Conservation (phyloP, 92 coral and sea anemone genomes). For the Parazoanthus atlanticus region DNA sequence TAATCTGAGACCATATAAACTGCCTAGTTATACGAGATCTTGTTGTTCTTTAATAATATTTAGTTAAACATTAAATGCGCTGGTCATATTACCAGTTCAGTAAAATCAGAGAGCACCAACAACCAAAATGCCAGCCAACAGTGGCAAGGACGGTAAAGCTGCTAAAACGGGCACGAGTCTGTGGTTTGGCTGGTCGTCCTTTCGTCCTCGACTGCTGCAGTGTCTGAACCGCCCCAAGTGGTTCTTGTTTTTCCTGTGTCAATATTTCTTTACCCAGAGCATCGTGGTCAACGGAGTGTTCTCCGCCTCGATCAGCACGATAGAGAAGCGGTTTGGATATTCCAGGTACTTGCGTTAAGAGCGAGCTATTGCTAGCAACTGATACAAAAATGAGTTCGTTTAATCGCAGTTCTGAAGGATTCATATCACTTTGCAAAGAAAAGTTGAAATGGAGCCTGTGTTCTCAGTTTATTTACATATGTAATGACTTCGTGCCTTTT, state of each 20-base stretch:
- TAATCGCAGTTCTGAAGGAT: background rate
- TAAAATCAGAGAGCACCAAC: background rate
- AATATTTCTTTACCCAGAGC: conserved; percentile 70
- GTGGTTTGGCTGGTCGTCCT: conserved; percentile 70
- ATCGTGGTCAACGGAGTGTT: conserved; percentile 76
- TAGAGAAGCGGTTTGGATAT: conserved; percentile 78
- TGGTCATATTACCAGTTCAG: background rate
- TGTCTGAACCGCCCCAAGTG: conserved; percentile 73
- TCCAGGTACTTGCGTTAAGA: conserved; percentile 55
- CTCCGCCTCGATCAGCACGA: conserved; percentile 79
- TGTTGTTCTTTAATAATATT: background rate
- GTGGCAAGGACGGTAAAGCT: background rate
- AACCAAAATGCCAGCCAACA: background rate
- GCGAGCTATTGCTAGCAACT: background rate
- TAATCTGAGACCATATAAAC: no score
- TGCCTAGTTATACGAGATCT: background rate
- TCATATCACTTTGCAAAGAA: background rate
- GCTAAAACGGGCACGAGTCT: background rate
- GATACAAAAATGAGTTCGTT: no score
- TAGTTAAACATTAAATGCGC: no score
- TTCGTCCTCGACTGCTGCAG: conserved; percentile 80
- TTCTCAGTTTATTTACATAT: no score
- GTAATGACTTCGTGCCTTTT: no score
- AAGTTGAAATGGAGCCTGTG: background rate
- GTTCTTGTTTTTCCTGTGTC: conserved; percentile 71